Conservation (phyloP, 92 coral and sea anemone genomes). For the Porites lobata region DNA sequence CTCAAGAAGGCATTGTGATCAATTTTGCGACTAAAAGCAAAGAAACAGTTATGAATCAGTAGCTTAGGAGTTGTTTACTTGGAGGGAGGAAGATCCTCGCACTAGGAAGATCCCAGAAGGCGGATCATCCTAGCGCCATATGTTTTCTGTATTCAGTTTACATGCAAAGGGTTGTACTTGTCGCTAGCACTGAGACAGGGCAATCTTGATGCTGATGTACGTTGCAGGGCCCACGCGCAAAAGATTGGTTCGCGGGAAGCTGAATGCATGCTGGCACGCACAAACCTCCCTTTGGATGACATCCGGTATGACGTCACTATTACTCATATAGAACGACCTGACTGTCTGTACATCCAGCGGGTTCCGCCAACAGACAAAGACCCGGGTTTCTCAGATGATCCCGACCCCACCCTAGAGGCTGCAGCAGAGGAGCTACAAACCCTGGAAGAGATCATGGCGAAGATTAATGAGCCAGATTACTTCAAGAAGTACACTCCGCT, state of each 20-base stretch:
- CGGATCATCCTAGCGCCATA: no score
- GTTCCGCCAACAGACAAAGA: conserved; percentile 75
- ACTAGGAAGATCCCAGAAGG: no score
- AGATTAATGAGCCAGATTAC: conserved; percentile 78
- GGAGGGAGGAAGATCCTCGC: no score
- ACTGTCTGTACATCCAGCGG: conserved; percentile 88
- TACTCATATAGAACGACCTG: conserved; percentile 90
- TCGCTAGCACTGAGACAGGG: no score
- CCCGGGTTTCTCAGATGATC: conserved; percentile 66
- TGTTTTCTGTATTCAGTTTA: no score
- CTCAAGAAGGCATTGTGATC: no score
- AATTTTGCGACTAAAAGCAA: no score
- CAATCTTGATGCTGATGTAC: background rate
- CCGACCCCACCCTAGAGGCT: conserved; percentile 82
- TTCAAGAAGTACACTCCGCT: conserved; percentile 83
- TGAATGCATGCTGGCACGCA: conserved; percentile 75
- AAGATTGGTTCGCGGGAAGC: conserved; percentile 83
- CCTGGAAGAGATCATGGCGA: conserved; percentile 80
- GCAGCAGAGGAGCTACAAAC: conserved; percentile 79
- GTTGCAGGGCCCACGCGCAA: conserved; percentile 76
- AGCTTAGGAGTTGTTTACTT: no score
- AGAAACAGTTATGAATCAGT: background rate
- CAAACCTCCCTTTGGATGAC: conserved; percentile 85
- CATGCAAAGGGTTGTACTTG: no score
- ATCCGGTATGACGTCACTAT: conserved; percentile 92